Evolutionary conservation across 1,140 invertebrate species (phyloP), one percentile per base, ranked within the genome.

Genomic region (Pseudachorutes palmiensis): DNA sequence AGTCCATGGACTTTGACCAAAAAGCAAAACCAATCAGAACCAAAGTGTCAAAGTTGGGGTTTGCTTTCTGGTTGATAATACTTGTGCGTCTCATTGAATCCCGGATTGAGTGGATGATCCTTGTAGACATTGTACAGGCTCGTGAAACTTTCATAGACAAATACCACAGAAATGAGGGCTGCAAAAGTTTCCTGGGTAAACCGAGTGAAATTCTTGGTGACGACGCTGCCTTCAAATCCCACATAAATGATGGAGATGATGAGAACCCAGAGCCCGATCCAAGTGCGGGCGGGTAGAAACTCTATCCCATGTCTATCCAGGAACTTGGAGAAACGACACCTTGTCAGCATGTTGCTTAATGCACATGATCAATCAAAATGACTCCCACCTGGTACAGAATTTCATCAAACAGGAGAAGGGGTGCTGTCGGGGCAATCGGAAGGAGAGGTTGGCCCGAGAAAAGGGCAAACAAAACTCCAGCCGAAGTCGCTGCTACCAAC

Each of bases 101-200:
- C 32, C 12, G 45, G 76, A 76, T 79, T 76, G 92, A 88, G 33
- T 83, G 83, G 70, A 58, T 68, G 60, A 31, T 19, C 3, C 28
- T 32, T 26, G 49, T 65, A 68, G 5, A 60, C 36, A 12, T 64
- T 24, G 2, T 22, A 82, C 16, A 94, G 78, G 76, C 93, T 95
- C 67, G 87, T 85, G 62, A 92, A 82, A 45, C 89, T 88, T 77
- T 94, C 92, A 64, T 89, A 86, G 69, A 97, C 95, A 77, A 96
- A 98, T 63, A 97, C 87, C 45, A 96, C 79, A 1, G 93, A 94
- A 71, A 97, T 97, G 9, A 97, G 81, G 2, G 92, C 90, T 1
- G 94, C 91, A 78, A 98, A 98, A 41, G 98, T 96, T 78, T 98
- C 95, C 78, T 98, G 92, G 0, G 93, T 95, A 78, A 98, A 98